A percentile compares a stretch with the other conserved stretches of the same genome.
Conservation (phyloP, 2,888 invertebrate species). For the Panopea generosa region DNA sequence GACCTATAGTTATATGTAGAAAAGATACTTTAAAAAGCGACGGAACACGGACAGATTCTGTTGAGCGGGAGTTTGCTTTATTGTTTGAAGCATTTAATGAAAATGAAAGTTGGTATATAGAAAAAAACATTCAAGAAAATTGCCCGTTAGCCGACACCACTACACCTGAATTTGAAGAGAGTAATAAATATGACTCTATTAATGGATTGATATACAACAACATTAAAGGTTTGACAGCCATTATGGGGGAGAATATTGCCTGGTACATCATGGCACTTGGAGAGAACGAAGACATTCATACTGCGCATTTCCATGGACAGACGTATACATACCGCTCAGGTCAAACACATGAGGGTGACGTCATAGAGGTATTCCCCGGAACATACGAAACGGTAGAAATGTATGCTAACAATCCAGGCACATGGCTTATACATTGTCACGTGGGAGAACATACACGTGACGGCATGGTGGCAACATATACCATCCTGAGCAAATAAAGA, state of each 20-base stretch:
- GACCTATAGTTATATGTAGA: conserved; percentile 70
- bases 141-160: conserved; percentile 47
- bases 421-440: conserved; percentile 71
- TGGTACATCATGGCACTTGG: conserved; percentile 74
- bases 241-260: conserved; percentile 61
- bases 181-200: conserved; percentile 70
- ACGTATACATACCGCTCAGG: conserved; percentile 58
- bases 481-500: conserved; percentile 30
- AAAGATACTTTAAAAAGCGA: conserved; percentile 51
- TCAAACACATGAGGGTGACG: conserved; percentile 54
- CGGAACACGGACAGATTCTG: conserved; percentile 57
- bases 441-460: conserved; percentile 61
- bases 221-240: conserved; percentile 59
- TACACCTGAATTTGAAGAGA: conserved; percentile 58
- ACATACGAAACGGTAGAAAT: conserved; percentile 66
- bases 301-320: conserved; percentile 71
- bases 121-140: conserved; percentile 71
- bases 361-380: conserved; percentile 69
- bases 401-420: conserved; percentile 68
- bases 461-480: conserved; percentile 69
- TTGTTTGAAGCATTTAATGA: conserved; percentile 77
- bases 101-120: conserved; percentile 75
- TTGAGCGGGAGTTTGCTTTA: conserved; percentile 75
- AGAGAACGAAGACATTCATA: conserved; percentile 64
- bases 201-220: conserved; percentile 72